Evolutionary conservation across 2,113 vertebrate genomes (phyloP).

Genomic region (Speoplatyrhinus poulsoni): DNA sequence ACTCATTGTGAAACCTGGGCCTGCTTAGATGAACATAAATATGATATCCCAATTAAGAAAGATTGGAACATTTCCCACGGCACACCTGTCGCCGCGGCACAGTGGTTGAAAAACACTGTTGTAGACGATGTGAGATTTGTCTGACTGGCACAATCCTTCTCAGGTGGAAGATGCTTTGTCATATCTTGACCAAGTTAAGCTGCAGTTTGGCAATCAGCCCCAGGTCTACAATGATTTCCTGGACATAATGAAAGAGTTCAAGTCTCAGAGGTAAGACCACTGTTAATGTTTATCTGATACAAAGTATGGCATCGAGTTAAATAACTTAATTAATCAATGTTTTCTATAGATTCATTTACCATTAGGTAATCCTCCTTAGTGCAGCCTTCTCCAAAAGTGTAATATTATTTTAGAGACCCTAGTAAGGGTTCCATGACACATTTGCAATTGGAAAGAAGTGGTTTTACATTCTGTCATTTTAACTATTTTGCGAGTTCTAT

Average conservation of each 20-base stretch:
- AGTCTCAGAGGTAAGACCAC: conserved; percentile 90
- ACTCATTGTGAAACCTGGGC: too few relatives aligned
- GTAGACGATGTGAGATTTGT: background rate
- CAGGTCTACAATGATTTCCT: conserved; percentile 99
- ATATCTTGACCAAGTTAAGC: conserved; percentile 97
- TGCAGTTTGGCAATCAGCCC: conserved; percentile 98
- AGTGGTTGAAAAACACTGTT: too few relatives aligned
- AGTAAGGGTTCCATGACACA: too few relatives aligned
- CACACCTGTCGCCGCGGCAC: too few relatives aligned
- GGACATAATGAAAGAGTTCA: conserved; percentile 99
- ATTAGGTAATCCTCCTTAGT: background rate
- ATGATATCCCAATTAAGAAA: too few relatives aligned
- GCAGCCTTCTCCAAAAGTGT: too few relatives aligned
- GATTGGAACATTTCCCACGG: too few relatives aligned
- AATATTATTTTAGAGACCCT: too few relatives aligned
- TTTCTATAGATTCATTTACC: background rate
- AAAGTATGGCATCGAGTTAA: background rate
- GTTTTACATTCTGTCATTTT: too few relatives aligned
- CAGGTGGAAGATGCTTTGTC: conserved; percentile 98
- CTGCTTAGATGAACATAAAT: too few relatives aligned
- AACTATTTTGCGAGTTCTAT: too few relatives aligned
- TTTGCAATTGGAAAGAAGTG: too few relatives aligned
- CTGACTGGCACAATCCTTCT: background rate
- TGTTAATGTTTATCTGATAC: background rate
- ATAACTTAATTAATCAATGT: background rate